Percentiles rank a stretch among this genome's conserved stretches.
Evolutionary conservation across 2,797 vertebrate species (phyloP).

Genomic region (Crypturellus tataupa): DNA sequence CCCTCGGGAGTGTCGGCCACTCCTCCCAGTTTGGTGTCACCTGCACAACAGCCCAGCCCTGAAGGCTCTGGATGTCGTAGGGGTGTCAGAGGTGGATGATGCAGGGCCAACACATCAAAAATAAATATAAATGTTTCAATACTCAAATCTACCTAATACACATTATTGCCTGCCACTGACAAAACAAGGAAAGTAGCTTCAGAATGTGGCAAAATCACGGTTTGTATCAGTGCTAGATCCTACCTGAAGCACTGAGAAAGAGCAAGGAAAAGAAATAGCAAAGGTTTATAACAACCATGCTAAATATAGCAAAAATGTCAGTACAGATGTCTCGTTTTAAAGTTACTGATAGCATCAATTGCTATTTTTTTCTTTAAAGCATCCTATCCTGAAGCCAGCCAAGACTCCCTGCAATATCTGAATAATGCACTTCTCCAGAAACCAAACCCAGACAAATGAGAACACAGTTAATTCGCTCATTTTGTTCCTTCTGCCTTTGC

Average conservation of each 20-base stretch:
- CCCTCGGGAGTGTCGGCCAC: too few species aligned
- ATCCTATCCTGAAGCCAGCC: neutral
- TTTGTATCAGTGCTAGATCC: neutral
- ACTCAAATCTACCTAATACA: neutral
- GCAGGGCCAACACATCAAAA: neutral
- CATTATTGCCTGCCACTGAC: neutral
- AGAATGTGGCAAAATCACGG: neutral
- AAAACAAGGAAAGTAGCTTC: neutral
- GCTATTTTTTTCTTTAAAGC: neutral
- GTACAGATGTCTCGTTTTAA: neutral
- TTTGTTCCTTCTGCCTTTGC: neutral
- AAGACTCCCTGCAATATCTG: neutral
- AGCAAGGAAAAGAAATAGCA: neutral
- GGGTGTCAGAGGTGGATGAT: neutral
- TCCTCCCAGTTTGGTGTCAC: too few species aligned
- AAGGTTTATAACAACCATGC: neutral
- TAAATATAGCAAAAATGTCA: neutral
- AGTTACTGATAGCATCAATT: neutral
- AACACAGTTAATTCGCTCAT: neutral
- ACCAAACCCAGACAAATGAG: neutral
- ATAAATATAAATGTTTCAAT: neutral
- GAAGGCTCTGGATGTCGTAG: neutral
- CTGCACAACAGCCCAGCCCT: neutral
- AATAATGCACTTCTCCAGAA: neutral
- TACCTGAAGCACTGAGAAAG: neutral